phyloP scores from a whole-genome alignment of 1,140 invertebrate genomes.

The Ceratina japonica region DNA sequence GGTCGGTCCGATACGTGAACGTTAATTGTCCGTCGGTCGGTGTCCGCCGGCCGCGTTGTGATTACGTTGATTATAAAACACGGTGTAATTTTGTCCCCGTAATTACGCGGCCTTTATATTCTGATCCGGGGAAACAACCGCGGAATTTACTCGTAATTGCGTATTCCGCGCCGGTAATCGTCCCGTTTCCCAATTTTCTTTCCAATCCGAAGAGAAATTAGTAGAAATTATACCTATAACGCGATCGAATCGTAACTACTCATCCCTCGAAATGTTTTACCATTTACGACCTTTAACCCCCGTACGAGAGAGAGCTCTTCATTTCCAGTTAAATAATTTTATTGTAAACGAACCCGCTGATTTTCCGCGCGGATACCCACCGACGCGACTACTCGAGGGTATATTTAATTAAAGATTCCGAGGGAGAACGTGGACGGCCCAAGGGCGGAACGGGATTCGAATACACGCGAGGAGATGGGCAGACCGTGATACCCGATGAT shows the following conservation, averaged over 20 bases:
- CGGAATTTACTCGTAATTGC: slow-evolving; percentile 46
- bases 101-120: slow-evolving; percentile 47
- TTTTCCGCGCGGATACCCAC: background rate
- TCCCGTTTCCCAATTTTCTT: slow-evolving; percentile 30
- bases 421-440: background rate
- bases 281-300: background rate
- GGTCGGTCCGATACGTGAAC: slow-evolving; percentile 11
- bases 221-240: background rate
- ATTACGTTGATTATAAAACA: slow-evolving; percentile 52
- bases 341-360: background rate
- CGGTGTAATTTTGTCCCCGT: slow-evolving; percentile 34
- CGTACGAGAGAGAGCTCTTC: background rate
- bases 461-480: slow-evolving; percentile 8
- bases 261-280: background rate
- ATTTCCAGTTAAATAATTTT: background rate
- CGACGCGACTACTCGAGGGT: background rate
- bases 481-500: slow-evolving; percentile 38
- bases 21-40: slow-evolving; percentile 36
- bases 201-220: slow-evolving; percentile 17
- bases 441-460: background rate
- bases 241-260: background rate
- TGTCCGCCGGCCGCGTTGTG: background rate
- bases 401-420: slow-evolving; percentile 14
- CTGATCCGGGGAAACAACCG: slow-evolving; percentile 34
- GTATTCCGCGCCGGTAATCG: slow-evolving; percentile 30